Conservation (phyloP, 2,797 vertebrate genomes). For the Erethizon dorsatum region DNA sequence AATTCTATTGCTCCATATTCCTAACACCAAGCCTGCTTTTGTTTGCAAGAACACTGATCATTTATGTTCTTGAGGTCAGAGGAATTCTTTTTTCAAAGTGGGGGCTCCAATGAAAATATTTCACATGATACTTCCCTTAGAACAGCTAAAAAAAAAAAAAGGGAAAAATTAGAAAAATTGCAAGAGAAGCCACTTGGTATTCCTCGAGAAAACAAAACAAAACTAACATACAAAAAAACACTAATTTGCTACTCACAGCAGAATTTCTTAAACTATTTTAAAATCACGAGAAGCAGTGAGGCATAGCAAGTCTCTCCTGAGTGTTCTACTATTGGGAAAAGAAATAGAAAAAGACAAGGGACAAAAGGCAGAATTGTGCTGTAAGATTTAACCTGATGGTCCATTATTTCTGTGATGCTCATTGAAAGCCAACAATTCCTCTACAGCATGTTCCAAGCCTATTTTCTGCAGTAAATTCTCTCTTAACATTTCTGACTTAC, state of each 20-base stretch:
- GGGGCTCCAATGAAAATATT: not conserved
- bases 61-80: not conserved
- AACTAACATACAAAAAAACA: not conserved
- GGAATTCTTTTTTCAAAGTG: not conserved
- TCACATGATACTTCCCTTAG: not conserved
- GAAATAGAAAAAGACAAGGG: not conserved
- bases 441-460: not conserved
- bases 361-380: not conserved
- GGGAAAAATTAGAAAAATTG: not conserved
- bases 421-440: not conserved
- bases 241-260: not conserved
- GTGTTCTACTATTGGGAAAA: not conserved
- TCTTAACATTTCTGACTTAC: not conserved
- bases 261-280: not conserved
- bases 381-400: not conserved
- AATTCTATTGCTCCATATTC: not conserved
- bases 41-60: not conserved
- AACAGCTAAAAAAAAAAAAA: not conserved
- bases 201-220: not conserved
- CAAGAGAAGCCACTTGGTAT: not conserved
- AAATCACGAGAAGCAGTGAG: not conserved
- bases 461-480: not conserved
- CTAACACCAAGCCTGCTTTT: not conserved
- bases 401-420: not conserved
- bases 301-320: rapidly evolving